These are phyloP conservation scores for Poecilus cupreus DNA, from an alignment of 2,888 invertebrate species.

Conservation along the genomic window DNA sequence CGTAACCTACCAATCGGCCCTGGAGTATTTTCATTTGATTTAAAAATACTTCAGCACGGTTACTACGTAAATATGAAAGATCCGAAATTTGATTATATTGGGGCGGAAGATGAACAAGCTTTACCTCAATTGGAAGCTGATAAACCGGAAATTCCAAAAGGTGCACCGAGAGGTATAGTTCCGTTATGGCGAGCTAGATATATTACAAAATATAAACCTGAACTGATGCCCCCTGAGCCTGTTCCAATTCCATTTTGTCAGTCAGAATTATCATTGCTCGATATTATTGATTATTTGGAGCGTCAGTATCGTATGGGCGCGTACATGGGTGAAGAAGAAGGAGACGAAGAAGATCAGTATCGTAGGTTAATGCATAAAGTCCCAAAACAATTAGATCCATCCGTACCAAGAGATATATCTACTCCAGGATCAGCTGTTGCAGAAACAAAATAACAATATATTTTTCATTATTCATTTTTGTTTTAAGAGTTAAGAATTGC, in stretches of 20 bases:
- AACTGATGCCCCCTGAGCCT: constrained; percentile 82
- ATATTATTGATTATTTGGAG: constrained; percentile 73
- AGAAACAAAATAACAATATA: background rate
- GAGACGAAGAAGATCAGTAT: constrained; percentile 69
- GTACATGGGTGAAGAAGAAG: constrained; percentile 71
- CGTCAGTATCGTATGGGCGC: constrained; percentile 72
- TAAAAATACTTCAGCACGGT: constrained; percentile 85
- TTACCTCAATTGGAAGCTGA: background rate
- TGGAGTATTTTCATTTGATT: constrained; percentile 85
- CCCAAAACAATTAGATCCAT: constrained; percentile 47
- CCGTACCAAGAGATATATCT: background rate
- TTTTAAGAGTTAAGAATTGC: too few species aligned
- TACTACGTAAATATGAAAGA: constrained; percentile 79
- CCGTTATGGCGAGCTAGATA: constrained; percentile 82
- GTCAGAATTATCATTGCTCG: constrained; percentile 76
- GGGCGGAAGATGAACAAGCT: constrained; percentile 69
- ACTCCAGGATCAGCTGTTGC: background rate
- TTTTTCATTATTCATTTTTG: too few species aligned
- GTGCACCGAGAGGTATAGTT: constrained; percentile 70
- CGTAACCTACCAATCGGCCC: constrained; percentile 82
- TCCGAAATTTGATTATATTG: constrained; percentile 75
- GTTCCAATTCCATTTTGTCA: constrained; percentile 80
- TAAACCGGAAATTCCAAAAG: constrained; percentile 62
- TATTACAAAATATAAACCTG: constrained; percentile 80
- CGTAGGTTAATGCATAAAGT: constrained; percentile 34